These are phyloP conservation scores for Amphibalanus amphitrite DNA, from an alignment of 1,140 invertebrate genomes.

Conservation along the genomic window DNA sequence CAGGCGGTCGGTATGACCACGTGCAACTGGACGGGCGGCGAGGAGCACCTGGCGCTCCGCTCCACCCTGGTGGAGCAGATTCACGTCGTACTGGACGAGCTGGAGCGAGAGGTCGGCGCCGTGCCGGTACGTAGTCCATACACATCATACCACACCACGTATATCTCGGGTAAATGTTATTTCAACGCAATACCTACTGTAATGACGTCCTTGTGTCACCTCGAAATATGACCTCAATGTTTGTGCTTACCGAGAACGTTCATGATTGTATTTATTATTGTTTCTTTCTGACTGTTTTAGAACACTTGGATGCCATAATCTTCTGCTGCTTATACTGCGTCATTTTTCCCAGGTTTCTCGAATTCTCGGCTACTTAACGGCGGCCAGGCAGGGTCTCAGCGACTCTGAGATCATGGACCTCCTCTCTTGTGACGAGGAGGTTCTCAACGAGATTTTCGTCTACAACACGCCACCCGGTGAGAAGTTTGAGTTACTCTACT, in stretches of 20 bases:
- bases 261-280: too few species aligned
- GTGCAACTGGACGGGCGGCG: conserved; percentile 35
- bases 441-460: conserved; percentile 44
- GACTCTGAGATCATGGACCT: conserved; percentile 56
- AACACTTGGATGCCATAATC: too few species aligned
- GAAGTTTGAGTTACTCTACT: background rate
- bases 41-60: conserved; percentile 29
- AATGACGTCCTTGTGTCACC: too few species aligned
- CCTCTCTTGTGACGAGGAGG: conserved; percentile 45
- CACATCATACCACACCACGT: too few species aligned
- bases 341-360: conserved; percentile 27
- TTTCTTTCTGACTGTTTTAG: too few species aligned
- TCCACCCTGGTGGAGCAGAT: conserved; percentile 40
- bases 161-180: too few species aligned
- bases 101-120: conserved; percentile 44
- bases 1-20: conserved; percentile 40
- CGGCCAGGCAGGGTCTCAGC: conserved; percentile 47
- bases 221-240: too few species aligned
- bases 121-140: conserved; percentile 23
- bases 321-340: too few species aligned
- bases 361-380: conserved; percentile 46
- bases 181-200: too few species aligned
- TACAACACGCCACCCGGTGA: conserved; percentile 22
- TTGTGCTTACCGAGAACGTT: too few species aligned
- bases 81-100: conserved; percentile 39